phyloP scores from a whole-genome alignment of 2,888 invertebrate species.

The Melipona bicolor region DNA sequence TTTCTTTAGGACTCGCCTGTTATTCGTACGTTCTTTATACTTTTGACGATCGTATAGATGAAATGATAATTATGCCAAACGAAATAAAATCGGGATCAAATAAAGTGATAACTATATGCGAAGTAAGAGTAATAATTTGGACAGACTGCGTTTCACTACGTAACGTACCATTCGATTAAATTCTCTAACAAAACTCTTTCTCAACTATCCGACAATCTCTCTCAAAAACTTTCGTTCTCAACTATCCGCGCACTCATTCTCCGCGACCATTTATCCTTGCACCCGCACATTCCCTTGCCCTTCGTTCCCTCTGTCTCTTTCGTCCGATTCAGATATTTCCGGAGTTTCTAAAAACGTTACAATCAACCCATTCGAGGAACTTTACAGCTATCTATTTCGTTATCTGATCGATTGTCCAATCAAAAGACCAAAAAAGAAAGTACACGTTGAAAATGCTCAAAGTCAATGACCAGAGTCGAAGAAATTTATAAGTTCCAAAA shows the following conservation, averaged over 20 bases:
- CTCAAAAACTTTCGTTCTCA: slow-evolving; percentile 7
- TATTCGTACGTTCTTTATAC: too few relatives aligned
- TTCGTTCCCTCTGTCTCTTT: neutral
- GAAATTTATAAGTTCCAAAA: too few relatives aligned
- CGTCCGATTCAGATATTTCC: neutral
- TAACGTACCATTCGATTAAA: neutral
- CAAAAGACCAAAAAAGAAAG: neutral
- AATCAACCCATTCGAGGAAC: neutral
- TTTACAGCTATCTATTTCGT: neutral
- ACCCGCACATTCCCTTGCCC: slow-evolving; percentile 1
- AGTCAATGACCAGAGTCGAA: neutral
- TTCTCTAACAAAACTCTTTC: neutral
- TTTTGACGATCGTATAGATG: too few relatives aligned
- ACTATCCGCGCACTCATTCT: neutral
- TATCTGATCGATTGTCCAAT: too few relatives aligned
- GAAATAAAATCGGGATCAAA: too few relatives aligned
- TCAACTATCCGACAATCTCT: neutral
- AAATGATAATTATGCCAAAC: too few relatives aligned
- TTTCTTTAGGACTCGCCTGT: too few relatives aligned
- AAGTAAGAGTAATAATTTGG: neutral
- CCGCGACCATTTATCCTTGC: neutral
- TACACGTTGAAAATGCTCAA: neutral
- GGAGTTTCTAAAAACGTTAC: neutral
- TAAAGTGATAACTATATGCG: neutral
- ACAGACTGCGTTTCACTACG: neutral